Evolutionary conservation across 2,888 invertebrate species (phyloP).

Genomic region (Himalopsyche kuldschensis): DNA sequence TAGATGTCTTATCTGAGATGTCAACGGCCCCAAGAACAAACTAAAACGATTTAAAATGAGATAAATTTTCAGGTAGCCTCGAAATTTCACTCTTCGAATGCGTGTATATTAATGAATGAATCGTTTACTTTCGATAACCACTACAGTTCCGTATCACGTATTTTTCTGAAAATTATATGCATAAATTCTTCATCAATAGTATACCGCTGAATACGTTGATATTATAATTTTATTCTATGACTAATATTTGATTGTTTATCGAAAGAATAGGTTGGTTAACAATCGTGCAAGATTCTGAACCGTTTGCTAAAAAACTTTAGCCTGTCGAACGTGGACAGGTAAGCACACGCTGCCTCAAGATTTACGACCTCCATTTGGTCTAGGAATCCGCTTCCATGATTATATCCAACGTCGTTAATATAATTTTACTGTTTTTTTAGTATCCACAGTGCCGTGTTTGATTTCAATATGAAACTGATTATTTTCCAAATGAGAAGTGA

Average conservation of each 20-base stretch:
- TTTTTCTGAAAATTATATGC: too few relatives aligned
- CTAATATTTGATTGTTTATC: neutral
- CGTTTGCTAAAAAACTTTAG: neutral
- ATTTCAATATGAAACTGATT: neutral
- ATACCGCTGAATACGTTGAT: too few relatives aligned
- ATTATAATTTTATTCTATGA: neutral
- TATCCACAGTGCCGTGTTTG: neutral
- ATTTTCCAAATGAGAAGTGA: too few relatives aligned
- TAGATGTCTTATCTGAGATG: too few relatives aligned
- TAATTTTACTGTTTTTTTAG: neutral
- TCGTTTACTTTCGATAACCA: too few relatives aligned
- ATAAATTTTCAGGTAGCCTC: too few relatives aligned
- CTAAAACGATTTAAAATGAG: too few relatives aligned
- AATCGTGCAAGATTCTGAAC: neutral
- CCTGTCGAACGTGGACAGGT: conserved; percentile 12
- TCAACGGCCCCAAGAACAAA: too few relatives aligned
- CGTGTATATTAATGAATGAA: too few relatives aligned
- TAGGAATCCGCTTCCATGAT: conserved; percentile 30
- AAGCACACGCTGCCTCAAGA: conserved; percentile 20
- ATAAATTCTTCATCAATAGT: too few relatives aligned
- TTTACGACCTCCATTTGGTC: conserved; percentile 34
- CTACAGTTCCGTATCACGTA: too few relatives aligned
- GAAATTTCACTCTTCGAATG: too few relatives aligned
- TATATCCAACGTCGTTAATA: neutral
- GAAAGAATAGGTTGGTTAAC: neutral